Conservation (phyloP, 2,888 invertebrate genomes). For the Amiota mariae region DNA sequence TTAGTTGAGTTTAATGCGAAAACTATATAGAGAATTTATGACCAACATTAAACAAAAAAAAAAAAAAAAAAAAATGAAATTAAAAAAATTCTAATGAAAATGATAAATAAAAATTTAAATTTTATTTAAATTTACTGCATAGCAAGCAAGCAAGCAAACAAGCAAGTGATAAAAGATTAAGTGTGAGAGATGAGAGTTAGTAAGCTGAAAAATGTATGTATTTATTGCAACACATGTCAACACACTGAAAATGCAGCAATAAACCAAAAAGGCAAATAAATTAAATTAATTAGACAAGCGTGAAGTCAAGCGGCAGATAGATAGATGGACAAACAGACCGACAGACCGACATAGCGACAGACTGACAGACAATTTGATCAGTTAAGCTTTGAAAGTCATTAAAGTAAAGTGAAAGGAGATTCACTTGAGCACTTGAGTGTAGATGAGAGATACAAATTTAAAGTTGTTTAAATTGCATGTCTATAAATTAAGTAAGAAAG, state of each 20-base stretch:
- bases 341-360: too few relatives aligned
- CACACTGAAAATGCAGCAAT: constrained; percentile 43
- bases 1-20: constrained; percentile 40
- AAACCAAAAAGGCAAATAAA: constrained; percentile 45
- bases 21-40: too few relatives aligned
- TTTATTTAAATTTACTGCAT: background rate
- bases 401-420: background rate
- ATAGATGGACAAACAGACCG: background rate
- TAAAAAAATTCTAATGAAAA: too few relatives aligned
- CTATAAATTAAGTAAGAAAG: constrained; percentile 51
- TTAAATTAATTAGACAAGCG: constrained; percentile 61
- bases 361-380: background rate
- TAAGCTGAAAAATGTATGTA: constrained; percentile 49
- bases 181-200: constrained; percentile 37
- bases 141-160: background rate
- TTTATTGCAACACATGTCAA: constrained; percentile 42
- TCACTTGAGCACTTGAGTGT: background rate
- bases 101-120: too few relatives aligned
- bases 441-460: background rate
- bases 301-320: constrained; percentile 21
- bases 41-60: too few relatives aligned
- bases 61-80: too few relatives aligned
- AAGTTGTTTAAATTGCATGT: constrained; percentile 23
- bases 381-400: background rate
- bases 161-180: background rate